These are phyloP conservation scores for Emydoidea blandingii DNA, from an alignment of 2,797 vertebrate species.

Conservation along the genomic window DNA sequence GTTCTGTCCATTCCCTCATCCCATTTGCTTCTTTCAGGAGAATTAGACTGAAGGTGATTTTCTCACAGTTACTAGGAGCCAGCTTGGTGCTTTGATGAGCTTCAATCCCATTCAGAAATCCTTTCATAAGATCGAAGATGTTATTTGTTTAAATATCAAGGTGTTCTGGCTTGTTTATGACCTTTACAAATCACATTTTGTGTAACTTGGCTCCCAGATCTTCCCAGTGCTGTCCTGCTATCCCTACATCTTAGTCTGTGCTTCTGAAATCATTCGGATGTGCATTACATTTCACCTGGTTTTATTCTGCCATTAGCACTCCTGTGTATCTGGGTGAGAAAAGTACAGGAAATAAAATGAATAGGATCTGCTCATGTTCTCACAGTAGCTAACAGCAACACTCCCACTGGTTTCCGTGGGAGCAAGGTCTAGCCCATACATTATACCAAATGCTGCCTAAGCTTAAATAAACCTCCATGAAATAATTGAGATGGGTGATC, in stretches of 20 bases:
- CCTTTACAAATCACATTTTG: not conserved
- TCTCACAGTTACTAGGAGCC: not conserved
- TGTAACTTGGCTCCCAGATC: not conserved
- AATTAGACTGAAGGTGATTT: not conserved
- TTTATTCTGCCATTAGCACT: not conserved
- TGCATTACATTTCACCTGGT: not conserved
- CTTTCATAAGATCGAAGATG: not conserved
- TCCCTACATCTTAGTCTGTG: not conserved
- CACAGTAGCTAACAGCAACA: not conserved
- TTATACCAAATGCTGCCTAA: not conserved
- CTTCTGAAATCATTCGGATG: not conserved
- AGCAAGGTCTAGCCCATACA: not conserved
- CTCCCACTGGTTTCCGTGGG: not conserved
- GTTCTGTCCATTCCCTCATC: not conserved
- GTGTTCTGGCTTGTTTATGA: not conserved
- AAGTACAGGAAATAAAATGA: fast-evolving
- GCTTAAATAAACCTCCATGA: not conserved
- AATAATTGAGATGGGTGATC: not conserved
- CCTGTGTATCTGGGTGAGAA: not conserved
- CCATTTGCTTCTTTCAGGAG: not conserved
- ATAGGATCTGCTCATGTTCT: not conserved
- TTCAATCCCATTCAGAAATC: not conserved
- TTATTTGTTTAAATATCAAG: not conserved
- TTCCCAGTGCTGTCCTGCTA: fast-evolving
- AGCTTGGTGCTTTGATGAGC: fast-evolving